Evolutionary conservation across 1,140 invertebrate species (phyloP), one percentile per base, ranked within the genome.

Genomic region (Anagrus nilaparvatae): DNA sequence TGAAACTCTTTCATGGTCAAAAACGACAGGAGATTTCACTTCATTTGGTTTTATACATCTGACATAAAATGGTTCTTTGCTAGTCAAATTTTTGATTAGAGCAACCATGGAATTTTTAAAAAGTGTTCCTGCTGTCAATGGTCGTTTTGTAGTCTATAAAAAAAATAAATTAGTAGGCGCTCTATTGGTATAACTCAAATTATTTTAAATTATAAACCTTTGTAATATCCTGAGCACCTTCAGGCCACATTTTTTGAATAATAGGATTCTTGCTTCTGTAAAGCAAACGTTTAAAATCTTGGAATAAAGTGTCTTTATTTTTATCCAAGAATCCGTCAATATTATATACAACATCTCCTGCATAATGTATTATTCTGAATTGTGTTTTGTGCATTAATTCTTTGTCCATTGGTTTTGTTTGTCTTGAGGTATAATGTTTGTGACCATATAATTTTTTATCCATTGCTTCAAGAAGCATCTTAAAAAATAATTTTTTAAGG

Each of bases 21-120:
- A 88, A 20, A 77, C 63, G 40, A 75, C 74, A 0, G 92, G 80
- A 33, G 87, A 84, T 69, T 97, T 96, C 7, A 85, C 74, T 53
- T 95, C 88, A 61, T 97, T 97, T 9, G 93, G 92, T 61, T 97
- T 97, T 48, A 95, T 81, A 60, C 91, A 96, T 31, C 93, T 77
- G n/a, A 97, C 87, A 69, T 97, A 97, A 68, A 91, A 94, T 2
- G 94, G 92, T 55, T 94, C 90, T 71, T 96, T 96, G 57, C 78
- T 84, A 8, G 81, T 78, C 49, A 98, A 67, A 34, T 88, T 94
- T 34, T 85, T 77, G 2, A 96, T 88, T 18, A 98, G 70, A 20
- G 84, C 79, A 38, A 86, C 72, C 84, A 98, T 97, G 3, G 93
- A 97, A 54, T 82, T 89, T 60, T 92, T 89, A 74, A 98, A 98